Evolutionary conservation across 2,113 vertebrate genomes (phyloP), one percentile per base, ranked within the genome.

Genomic region (Hyperopisus bebe): DNA sequence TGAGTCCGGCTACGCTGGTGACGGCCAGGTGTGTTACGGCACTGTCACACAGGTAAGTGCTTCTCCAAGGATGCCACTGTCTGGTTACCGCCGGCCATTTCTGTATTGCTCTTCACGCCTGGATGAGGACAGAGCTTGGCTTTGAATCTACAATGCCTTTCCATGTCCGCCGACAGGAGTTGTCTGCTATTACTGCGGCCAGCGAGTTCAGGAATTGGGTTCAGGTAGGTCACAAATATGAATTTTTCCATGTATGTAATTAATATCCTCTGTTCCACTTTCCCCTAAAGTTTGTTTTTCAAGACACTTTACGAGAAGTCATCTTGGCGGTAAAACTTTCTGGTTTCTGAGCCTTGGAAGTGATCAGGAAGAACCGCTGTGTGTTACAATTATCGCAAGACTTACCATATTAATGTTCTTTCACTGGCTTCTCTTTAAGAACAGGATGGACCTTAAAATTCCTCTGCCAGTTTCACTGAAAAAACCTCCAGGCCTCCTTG

Each of bases 11-110:
- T 98, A 96, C 0, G 74, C 92, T 50, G 98, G 98, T 74, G 92
- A 99, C 0, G 98, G 98, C 1, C 92, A 70, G 0, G 86, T 93
- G 5, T 99, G 98, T 92, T 99, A 97, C 0, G 98, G 98, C 0
- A 96, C 94, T 0, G 92, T 96, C n/a, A 93, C 94, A 1, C 92
- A 96, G 93, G 98, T 99, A 92, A 94, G 95, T 94, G 89, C 87
- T 15, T 21, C 5, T 39, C 44, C 11, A 17, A 15, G 19, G 19
- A 47, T 1, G n/a, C n/a, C 3, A 4, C 2, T 21, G 42, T 1
- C 39, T n/a, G 55, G 6, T n/a, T 58, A n/a, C 80, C 17, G 42
- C 17, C 19, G 8, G 17, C 42, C 42, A 6, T 46, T 83, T 21
- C 80, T 83, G 42, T 83, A 24, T 5, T 31, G n/a, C 27, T 74